A percentile compares a stretch with the other conserved stretches of the same genome.
Evolutionary conservation across 2,797 vertebrate genomes (phyloP).

Genomic region (Acanthurus leucopareius): DNA sequence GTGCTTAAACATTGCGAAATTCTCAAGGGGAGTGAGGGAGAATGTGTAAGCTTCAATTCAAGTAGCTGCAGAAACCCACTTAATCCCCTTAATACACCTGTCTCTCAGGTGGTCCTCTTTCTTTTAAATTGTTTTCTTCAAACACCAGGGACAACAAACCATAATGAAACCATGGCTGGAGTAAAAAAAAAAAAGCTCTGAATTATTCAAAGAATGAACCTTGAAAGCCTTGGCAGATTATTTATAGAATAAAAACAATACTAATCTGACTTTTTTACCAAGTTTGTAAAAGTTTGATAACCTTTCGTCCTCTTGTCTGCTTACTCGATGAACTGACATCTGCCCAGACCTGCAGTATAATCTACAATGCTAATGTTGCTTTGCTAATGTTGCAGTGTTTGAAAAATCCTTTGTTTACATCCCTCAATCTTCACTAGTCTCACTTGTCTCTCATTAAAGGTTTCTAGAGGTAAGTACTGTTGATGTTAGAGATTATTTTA

Average conservation of each 20-base stretch:
- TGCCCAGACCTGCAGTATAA: background rate
- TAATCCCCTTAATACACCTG: constrained; percentile 34
- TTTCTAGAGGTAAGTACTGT: background rate
- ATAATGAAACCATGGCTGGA: constrained; percentile 1
- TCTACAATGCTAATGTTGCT: background rate
- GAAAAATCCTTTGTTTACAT: no score
- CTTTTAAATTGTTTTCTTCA: constrained; percentile 5
- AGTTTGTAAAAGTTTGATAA: background rate
- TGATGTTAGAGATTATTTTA: background rate
- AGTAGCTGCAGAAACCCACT: constrained; percentile 34
- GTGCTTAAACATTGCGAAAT: constrained; percentile 14
- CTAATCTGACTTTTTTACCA: background rate
- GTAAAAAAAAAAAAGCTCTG: background rate
- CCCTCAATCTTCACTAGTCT: no score
- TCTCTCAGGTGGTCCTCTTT: constrained; percentile 20
- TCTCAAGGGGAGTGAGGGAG: constrained; percentile 24
- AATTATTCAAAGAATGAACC: constrained; percentile 21
- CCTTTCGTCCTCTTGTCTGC: background rate
- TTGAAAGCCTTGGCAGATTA: background rate
- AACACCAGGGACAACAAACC: constrained; percentile 2
- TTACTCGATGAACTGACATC: background rate
- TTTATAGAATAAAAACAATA: constrained; percentile 11
- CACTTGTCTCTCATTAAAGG: background rate
- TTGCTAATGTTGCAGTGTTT: background rate
- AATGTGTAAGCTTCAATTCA: constrained; percentile 31